phyloP scores from a whole-genome alignment of 2,113 vertebrate genomes.

The Clarias gariepinus region DNA sequence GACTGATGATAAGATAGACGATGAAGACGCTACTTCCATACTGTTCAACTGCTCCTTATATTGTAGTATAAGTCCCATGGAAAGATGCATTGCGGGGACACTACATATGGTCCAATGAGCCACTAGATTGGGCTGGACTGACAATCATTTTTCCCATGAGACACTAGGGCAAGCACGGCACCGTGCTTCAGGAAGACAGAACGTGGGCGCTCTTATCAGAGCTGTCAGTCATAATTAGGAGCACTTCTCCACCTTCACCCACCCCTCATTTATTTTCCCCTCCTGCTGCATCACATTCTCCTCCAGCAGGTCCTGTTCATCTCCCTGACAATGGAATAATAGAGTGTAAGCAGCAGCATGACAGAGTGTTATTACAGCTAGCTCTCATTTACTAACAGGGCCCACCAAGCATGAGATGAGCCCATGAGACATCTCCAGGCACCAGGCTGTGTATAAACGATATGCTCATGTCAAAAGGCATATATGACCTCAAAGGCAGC shows the following conservation, averaged over 20 bases:
- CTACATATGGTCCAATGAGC: conserved; percentile 11
- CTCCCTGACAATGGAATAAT: conserved; percentile 55
- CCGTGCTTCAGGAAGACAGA: background rate
- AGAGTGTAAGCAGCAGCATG: conserved; percentile 49
- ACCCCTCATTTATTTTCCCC: conserved; percentile 16
- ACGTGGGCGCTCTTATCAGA: conserved; percentile 9
- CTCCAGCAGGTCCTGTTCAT: conserved; percentile 26
- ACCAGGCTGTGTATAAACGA: conserved; percentile 31
- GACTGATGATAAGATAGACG: background rate
- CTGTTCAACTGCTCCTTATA: conserved; percentile 4
- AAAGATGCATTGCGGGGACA: conserved; percentile 6
- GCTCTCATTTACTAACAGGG: conserved; percentile 49
- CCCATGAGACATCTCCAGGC: conserved; percentile 23
- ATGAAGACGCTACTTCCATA: conserved; percentile 26
- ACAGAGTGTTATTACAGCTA: conserved; percentile 61
- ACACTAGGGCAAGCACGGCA: background rate
- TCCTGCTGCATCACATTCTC: background rate
- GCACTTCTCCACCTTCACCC: conserved; percentile 37
- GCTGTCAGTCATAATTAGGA: conserved; percentile 37
- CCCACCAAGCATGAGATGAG: conserved; percentile 38
- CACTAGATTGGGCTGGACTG: conserved; percentile 14
- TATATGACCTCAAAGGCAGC: conserved; percentile 31
- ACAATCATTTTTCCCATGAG: conserved; percentile 3
- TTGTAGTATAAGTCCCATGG: background rate
- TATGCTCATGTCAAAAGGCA: conserved; percentile 18